Evolutionary conservation across 2,113 vertebrate genomes (phyloP).

Genomic region (Protobothrops flavoviridis): DNA sequence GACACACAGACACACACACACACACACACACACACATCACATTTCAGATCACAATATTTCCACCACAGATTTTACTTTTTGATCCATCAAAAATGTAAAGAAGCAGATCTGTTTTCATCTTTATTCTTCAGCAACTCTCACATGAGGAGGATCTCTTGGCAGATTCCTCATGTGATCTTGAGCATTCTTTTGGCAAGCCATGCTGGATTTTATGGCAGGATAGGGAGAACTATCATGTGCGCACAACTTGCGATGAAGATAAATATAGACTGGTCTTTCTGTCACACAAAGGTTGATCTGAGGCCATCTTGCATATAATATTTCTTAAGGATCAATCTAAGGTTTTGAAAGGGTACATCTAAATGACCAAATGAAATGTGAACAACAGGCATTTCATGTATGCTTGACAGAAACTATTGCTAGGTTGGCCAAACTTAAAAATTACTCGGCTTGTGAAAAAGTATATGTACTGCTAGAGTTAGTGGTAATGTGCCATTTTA

Average conservation of each 20-base stretch:
- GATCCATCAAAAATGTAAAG: not conserved
- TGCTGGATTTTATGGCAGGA: not conserved
- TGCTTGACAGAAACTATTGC: not conserved
- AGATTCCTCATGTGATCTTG: not conserved
- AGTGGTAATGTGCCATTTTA: not conserved
- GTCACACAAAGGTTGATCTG: not conserved
- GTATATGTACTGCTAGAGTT: not conserved
- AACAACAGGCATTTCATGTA: not conserved
- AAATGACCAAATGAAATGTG: not conserved
- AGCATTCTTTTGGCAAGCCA: not conserved
- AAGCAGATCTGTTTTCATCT: not conserved
- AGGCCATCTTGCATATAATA: not conserved
- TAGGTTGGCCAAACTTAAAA: not conserved
- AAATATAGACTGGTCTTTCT: not conserved
- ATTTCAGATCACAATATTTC: not conserved
- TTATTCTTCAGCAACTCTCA: not conserved
- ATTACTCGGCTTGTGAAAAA: not conserved
- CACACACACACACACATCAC: not conserved
- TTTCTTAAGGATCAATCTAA: not conserved
- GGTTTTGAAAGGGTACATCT: not conserved
- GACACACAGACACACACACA: no score
- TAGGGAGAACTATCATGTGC: not conserved
- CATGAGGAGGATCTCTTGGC: not conserved
- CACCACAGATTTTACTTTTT: not conserved
- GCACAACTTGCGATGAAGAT: not conserved